Conservation (phyloP, 64 coral and sea anemone species). For the Montipora cactus region DNA sequence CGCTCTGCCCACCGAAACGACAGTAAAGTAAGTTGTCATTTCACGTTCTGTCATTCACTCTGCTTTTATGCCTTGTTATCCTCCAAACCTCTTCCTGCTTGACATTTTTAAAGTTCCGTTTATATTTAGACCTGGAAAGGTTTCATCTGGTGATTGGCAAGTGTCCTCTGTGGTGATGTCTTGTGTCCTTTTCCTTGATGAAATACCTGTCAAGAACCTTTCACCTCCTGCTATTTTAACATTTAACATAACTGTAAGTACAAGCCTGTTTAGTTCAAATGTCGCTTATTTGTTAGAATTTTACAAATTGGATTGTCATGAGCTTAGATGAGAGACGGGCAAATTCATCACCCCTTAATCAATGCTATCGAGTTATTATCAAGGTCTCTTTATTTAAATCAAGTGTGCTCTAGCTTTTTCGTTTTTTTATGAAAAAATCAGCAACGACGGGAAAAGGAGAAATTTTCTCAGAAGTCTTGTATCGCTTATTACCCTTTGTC, state of each 20-base stretch:
- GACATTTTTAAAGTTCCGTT: not conserved
- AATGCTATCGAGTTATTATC: too few relatives aligned
- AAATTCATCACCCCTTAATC: too few relatives aligned
- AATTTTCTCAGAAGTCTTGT: too few relatives aligned
- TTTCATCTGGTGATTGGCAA: not conserved
- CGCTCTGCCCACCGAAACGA: not conserved
- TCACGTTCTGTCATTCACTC: not conserved
- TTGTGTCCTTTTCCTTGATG: slow-evolving; percentile 13
- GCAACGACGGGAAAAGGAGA: too few relatives aligned
- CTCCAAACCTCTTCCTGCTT: not conserved
- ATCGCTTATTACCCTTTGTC: too few relatives aligned
- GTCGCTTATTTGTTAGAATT: not conserved
- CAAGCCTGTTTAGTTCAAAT: not conserved
- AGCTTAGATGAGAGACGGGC: too few relatives aligned
- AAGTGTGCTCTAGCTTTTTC: too few relatives aligned
- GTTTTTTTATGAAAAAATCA: too few relatives aligned
- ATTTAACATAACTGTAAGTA: slow-evolving; percentile 27
- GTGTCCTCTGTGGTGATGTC: slow-evolving; percentile 27
- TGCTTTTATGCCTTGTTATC: not conserved
- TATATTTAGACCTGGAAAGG: not conserved
- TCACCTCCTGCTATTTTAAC: slow-evolving; percentile 4
- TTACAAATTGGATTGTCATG: too few relatives aligned
- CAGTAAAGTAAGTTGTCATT: not conserved
- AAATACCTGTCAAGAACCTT: not conserved
- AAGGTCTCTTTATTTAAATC: too few relatives aligned